Evolutionary conservation across 2,888 invertebrate genomes (phyloP), one percentile per base, ranked within the genome.

Genomic region (Patella depressa): DNA sequence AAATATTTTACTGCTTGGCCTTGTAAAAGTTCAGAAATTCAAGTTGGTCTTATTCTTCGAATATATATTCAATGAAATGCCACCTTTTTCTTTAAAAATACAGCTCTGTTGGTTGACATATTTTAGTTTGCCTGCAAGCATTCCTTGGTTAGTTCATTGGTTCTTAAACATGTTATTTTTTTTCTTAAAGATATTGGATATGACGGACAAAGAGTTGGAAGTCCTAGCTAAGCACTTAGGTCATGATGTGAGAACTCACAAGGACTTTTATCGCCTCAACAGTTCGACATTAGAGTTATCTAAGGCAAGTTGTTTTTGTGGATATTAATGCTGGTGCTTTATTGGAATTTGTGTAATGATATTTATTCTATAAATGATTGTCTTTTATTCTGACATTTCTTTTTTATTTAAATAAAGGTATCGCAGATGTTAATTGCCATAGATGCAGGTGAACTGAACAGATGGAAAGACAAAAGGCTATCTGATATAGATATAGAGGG

Each of bases 391-490:
- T 34, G 34, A 34, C 34, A 34, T 34, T 34, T 34, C 34, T 34
- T 34, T 34, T 34, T 34, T 34, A 34, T 34, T 34, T 34, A 34
- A 34, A 34, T 34, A 34, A 34, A 65, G 65, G 65, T 65, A 19
- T 65, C 65, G n/a, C 65, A 65, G 9, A 65, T 65, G 65, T 24
- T 65, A n/a, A n/a, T 65, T 65, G 65, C 65, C 65, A 65, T 65
- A 24, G 65, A 65, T 19, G 65, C 19, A n/a, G 65, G 65, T 65
- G 19, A 65, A 9, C 11, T 65, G n/a, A 65, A 65, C 24, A 24
- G n/a, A 19, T 65, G 65, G 65, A 65, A 65, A 12, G 65, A 24
- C n/a, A 65, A 65, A 14, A 65, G 19, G 24, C 19, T 65, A 9
- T n/a, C n/a, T 19, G 65, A 65, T 24, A 65, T 65, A 65, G 24